Base-by-base conservation (phyloP, 2,797 vertebrate genomes). In the Diceros bicornis region DNA sequence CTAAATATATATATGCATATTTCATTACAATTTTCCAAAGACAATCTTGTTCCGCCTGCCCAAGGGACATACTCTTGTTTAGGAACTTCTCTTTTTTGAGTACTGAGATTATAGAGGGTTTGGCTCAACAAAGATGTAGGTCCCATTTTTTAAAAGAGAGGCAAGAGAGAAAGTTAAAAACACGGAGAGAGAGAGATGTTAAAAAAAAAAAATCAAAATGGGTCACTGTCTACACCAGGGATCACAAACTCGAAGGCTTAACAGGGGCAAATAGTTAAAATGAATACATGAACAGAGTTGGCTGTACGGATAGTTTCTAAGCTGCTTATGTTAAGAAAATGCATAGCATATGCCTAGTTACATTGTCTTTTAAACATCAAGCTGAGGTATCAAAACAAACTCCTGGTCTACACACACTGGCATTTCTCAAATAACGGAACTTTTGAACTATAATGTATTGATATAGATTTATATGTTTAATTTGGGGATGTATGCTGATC, bases 401-500 rank as follows among this genome's bases (percentile, higher is more conserved):
- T 84, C 61, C 29, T 62, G 32, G 13, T 77, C 78, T 87, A 57
- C 7, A 91, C 4, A 78, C 21, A 83, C 3, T 81, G 74, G 25
- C 20, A 91, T 92, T 95, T 92, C 71, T 32, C 25, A 74, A 66
- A 87, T 68, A 72, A 93, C 92, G 81, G 25, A 68, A 25, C 10
- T 85, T 96, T 64, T 85, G 37, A 77, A 85, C 32, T 79, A 29
- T 62, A 92, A 59, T 50, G 55, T 92, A 52, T 61, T 96, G 68
- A 89, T 71, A 89, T 1, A 90, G n/a, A 94, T 81, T 47, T 91
- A 4, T 78, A 92, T 66, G 57, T 86, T 89, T 95, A 95, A 96
- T 50, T 59, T 75, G 93, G 69, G 20, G 11, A 90, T 72, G 21
- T 96, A 91, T 66, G 10, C 23, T 88, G 55, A 91, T 47, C 44